These are phyloP conservation scores for Scopus umbretta DNA, from an alignment of 2,113 vertebrate genomes.

Conservation along the genomic window DNA sequence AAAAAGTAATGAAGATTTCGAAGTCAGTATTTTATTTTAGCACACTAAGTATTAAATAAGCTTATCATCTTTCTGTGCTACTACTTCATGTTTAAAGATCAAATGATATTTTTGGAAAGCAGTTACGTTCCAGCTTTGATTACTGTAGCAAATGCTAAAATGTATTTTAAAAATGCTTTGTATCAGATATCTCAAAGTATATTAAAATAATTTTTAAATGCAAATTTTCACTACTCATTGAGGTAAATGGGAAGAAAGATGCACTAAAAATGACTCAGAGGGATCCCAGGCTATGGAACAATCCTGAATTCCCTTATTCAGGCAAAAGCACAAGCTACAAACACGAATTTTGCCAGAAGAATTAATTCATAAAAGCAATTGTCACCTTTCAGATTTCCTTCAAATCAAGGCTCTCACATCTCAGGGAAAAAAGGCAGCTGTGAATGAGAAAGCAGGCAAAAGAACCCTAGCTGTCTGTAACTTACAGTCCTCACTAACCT, in stretches of 20 bases:
- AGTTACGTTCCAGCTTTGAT: not conserved
- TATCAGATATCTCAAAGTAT: not conserved
- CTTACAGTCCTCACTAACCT: not conserved
- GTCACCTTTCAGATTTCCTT: not conserved
- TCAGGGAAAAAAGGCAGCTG: not conserved
- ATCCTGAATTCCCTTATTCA: not conserved
- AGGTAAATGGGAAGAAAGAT: not conserved
- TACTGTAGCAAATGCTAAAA: not conserved
- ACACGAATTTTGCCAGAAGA: not conserved
- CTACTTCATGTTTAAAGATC: not conserved
- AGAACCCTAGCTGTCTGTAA: not conserved
- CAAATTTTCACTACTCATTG: not conserved
- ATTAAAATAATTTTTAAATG: not conserved
- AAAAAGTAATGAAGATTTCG: not conserved
- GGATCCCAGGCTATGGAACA: not conserved
- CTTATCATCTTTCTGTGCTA: not conserved
- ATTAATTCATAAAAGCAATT: not conserved
- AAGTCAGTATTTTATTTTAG: not conserved
- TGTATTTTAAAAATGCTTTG: not conserved
- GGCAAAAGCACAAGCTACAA: not conserved
- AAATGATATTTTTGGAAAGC: not conserved
- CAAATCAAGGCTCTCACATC: not conserved
- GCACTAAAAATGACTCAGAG: not conserved
- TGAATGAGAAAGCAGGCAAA: not conserved
- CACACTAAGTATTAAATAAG: not conserved